phyloP scores from a whole-genome alignment of 2,888 invertebrate genomes.

The Dicycla oo region DNA sequence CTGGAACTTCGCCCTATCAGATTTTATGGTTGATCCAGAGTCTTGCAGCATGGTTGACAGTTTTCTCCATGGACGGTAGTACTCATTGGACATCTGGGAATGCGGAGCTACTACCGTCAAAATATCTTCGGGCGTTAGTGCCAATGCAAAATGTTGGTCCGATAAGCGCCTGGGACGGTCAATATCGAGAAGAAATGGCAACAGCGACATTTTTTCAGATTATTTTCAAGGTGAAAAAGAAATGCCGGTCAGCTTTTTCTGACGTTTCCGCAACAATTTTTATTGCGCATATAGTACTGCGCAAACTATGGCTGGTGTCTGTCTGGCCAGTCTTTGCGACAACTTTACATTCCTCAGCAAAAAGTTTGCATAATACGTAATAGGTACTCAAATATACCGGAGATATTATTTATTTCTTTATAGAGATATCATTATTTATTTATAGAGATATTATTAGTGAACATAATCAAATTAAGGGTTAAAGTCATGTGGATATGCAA shows the following conservation, averaged over 20 bases:
- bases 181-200: conserved; percentile 61
- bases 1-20: conserved; percentile 91
- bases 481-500: no score
- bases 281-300: conserved; percentile 54
- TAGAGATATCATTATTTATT: no score
- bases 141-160: conserved; percentile 79
- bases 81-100: conserved; percentile 64
- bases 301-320: conserved; percentile 33
- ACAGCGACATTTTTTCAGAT: conserved; percentile 60
- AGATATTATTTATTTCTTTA: no score
- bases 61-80: conserved; percentile 58
- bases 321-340: conserved; percentile 55
- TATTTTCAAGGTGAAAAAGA: conserved; percentile 36
- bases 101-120: conserved; percentile 68
- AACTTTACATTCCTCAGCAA: conserved; percentile 8
- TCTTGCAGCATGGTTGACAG: conserved; percentile 75
- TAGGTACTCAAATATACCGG: no score
- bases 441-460: no score
- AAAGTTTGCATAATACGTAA: conserved; percentile 42
- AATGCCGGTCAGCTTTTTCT: conserved; percentile 28
- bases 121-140: conserved; percentile 76
- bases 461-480: no score
- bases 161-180: conserved; percentile 72
- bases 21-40: conserved; percentile 83
- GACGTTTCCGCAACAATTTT: conserved; percentile 28